phyloP scores from a whole-genome alignment of 2,797 vertebrate genomes.

The Platyrinchus mystaceus region DNA sequence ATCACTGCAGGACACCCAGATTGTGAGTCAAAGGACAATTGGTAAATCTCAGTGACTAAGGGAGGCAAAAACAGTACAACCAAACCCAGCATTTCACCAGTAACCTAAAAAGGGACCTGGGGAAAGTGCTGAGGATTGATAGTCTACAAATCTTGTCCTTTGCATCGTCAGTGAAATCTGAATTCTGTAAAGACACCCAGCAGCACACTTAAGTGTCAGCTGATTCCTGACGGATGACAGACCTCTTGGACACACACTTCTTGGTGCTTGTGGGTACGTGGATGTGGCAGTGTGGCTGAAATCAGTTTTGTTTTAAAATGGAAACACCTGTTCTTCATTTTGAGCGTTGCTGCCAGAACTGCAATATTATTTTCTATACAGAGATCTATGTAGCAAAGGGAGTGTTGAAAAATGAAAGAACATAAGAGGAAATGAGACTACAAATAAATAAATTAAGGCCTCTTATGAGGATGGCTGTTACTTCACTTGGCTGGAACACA shows the following conservation, averaged over 20 bases:
- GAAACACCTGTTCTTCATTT: not conserved
- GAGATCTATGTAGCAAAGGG: not conserved
- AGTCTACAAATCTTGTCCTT: accelerated
- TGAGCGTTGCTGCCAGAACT: not conserved
- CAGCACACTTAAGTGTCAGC: not conserved
- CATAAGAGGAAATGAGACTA: not conserved
- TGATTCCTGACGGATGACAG: not conserved
- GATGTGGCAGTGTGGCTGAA: not conserved
- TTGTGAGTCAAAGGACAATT: not conserved
- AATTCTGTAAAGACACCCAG: not conserved
- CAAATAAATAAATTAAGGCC: not conserved
- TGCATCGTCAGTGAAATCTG: not conserved
- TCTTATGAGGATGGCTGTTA: not conserved
- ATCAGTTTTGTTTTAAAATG: not conserved
- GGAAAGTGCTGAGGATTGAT: not conserved
- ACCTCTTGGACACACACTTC: not conserved
- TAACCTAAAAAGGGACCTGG: not conserved
- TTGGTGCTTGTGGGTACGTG: not conserved
- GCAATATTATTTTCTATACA: not conserved
- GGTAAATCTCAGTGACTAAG: not conserved
- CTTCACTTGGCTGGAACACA: not conserved
- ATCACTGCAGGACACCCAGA: not conserved
- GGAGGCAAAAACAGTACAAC: not conserved
- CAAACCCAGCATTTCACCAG: not conserved
- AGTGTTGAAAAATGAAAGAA: not conserved